Conservation (phyloP, 92 coral and sea anemone species). For the Paramuricea clavata region DNA sequence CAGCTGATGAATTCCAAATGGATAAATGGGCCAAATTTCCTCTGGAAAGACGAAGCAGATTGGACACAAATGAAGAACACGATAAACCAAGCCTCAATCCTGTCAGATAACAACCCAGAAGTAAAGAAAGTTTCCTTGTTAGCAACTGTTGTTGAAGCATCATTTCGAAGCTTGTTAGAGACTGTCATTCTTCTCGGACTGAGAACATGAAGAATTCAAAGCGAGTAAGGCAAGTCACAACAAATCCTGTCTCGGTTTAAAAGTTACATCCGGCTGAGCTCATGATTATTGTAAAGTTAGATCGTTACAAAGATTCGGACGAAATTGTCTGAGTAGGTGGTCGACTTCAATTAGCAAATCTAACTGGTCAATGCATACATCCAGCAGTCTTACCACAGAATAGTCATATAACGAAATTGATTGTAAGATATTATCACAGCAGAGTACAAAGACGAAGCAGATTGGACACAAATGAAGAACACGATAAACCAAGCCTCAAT, state of each 20-base stretch:
- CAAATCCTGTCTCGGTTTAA: background rate
- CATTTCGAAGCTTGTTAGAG: constrained; percentile 24
- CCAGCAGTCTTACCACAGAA: constrained; percentile 5
- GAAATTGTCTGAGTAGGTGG: constrained; percentile 46
- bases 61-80: background rate
- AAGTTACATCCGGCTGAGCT: constrained; percentile 3
- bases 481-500: no score
- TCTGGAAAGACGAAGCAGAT: constrained; percentile 53
- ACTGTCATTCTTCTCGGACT: constrained; percentile 47
- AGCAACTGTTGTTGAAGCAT: constrained; percentile 29
- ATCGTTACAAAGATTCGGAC: constrained; percentile 20
- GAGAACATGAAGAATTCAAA: constrained; percentile 32
- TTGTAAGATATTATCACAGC: constrained; percentile 25
- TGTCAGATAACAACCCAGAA: constrained; percentile 41
- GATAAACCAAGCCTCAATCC: no score
- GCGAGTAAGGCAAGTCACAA: constrained; percentile 42
- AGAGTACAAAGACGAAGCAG: constrained; percentile 29
- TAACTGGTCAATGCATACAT: constrained; percentile 6
- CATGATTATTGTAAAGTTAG: constrained; percentile 3
- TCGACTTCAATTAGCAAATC: constrained; percentile 19
- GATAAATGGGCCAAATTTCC: constrained; percentile 60
- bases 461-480: constrained; percentile 1
- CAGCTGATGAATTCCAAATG: constrained; percentile 43
- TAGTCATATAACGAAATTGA: constrained; percentile 28
- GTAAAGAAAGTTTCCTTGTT: constrained; percentile 30